A percentile compares a stretch with the other conserved stretches of the same genome.
Conservation (phyloP, 2,888 invertebrate genomes). For the Cheilosia scutellata region DNA sequence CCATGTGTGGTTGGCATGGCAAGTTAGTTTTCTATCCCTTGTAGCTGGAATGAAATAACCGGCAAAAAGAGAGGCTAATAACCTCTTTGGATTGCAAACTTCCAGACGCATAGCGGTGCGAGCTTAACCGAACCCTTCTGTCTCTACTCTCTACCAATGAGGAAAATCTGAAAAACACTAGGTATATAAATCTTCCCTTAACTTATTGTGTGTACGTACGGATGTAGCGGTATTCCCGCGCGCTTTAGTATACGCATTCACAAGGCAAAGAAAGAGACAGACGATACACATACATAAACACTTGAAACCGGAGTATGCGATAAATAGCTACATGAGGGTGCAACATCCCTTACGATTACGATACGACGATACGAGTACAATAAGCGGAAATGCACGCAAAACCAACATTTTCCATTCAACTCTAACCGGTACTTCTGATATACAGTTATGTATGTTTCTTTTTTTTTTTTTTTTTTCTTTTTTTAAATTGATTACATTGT, state of each 20-base stretch:
- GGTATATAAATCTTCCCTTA: slow-evolving; percentile 19
- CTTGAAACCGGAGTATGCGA: background rate
- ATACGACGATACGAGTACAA: background rate
- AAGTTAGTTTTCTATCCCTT: slow-evolving; percentile 4
- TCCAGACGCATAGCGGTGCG: slow-evolving; percentile 36
- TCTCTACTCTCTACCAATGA: slow-evolving; percentile 4
- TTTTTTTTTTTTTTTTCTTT: background rate
- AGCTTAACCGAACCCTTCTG: slow-evolving; percentile 34
- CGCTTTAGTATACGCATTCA: background rate
- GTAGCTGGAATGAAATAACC: slow-evolving; percentile 31
- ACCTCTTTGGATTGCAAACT: slow-evolving; percentile 50
- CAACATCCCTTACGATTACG: slow-evolving; percentile 34
- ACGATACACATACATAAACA: background rate
- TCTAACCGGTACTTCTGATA: background rate
- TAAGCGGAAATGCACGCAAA: slow-evolving; percentile 22
- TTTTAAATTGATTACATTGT: background rate
- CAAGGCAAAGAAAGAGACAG: background rate
- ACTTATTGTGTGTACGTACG: background rate
- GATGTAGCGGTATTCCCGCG: slow-evolving; percentile 17
- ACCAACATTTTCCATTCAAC: slow-evolving; percentile 6
- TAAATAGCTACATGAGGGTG: slow-evolving; percentile 34
- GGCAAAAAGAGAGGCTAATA: slow-evolving; percentile 69
- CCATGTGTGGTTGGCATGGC: background rate
- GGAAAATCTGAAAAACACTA: background rate
- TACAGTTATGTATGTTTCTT: background rate